phyloP scores from a whole-genome alignment of 2,888 invertebrate species.

The Xanthorhoe spadicearia region DNA sequence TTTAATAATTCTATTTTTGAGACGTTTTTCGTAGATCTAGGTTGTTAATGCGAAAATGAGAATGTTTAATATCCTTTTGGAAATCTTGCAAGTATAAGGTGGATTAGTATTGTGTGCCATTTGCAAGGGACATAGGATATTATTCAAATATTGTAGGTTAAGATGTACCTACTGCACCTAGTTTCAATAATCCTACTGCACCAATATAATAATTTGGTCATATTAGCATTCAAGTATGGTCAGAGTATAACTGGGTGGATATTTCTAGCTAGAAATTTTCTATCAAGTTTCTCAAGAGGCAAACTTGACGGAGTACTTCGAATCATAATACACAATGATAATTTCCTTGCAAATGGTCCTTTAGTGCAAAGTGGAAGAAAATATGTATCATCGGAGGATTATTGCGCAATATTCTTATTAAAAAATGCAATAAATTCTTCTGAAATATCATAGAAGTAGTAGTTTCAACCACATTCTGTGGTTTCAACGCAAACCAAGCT shows the following conservation, averaged over 20 bases:
- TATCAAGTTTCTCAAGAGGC: neutral
- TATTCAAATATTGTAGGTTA: neutral
- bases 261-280: neutral
- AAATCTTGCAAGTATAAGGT: neutral
- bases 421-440: conserved; percentile 44
- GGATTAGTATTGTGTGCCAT: neutral
- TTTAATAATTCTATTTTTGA: neutral
- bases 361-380: conserved; percentile 67
- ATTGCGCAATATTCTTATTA: conserved; percentile 49
- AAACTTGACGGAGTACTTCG: neutral
- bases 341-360: conserved; percentile 59
- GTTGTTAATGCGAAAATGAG: neutral
- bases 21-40: neutral
- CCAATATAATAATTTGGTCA: neutral
- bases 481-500: neutral
- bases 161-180: neutral
- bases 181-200: neutral
- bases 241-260: neutral
- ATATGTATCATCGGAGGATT: conserved; percentile 8
- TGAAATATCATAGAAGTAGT: conserved; percentile 6
- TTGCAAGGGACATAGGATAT: neutral
- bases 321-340: neutral
- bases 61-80: neutral
- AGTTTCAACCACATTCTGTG: too few relatives aligned
- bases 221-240: neutral